Percentiles rank a stretch among this genome's conserved stretches.
Conservation (phyloP, 2,888 invertebrate species). For the Glaucopsyche alexis region DNA sequence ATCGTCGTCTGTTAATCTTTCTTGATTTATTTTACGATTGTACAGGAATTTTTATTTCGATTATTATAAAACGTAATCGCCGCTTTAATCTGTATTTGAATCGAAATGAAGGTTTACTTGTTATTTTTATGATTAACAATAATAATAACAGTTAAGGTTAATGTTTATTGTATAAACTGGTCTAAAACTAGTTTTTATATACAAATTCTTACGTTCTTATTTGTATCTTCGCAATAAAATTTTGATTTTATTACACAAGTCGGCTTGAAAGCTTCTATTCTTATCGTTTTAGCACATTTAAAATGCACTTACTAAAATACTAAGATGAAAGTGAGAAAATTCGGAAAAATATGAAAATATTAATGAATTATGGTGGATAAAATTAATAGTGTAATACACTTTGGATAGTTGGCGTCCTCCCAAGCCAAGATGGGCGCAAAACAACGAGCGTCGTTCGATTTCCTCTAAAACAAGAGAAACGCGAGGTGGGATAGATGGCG, state of each 20-base stretch:
- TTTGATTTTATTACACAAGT: neutral
- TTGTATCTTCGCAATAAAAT: neutral
- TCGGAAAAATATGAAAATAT: constrained; percentile 17
- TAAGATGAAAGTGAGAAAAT: neutral
- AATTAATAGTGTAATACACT: constrained; percentile 47
- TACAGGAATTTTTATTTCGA: constrained; percentile 14
- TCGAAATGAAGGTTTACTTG: constrained; percentile 4
- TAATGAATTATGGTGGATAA: constrained; percentile 38
- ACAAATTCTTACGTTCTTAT: neutral
- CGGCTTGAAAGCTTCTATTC: neutral
- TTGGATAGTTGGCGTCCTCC: constrained; percentile 67
- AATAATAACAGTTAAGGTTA: constrained; percentile 16
- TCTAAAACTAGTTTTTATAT: constrained; percentile 1
- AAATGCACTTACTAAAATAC: neutral
- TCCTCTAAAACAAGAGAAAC: constrained; percentile 75
- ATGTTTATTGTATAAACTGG: constrained; percentile 3
- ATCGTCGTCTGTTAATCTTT: constrained; percentile 47
- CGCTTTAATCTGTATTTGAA: constrained; percentile 4
- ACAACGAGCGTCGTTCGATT: constrained; percentile 62
- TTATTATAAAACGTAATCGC: neutral
- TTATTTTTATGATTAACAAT: constrained; percentile 20
- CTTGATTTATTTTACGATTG: constrained; percentile 44
- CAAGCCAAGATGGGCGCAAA: constrained; percentile 72
- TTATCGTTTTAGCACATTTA: neutral
- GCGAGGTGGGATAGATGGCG: constrained; percentile 72